Percentiles rank a stretch among this genome's conserved stretches.
These are phyloP conservation scores for Callocephalon fimbriatum DNA, from an alignment of 2,113 vertebrate species.

Conservation along the genomic window DNA sequence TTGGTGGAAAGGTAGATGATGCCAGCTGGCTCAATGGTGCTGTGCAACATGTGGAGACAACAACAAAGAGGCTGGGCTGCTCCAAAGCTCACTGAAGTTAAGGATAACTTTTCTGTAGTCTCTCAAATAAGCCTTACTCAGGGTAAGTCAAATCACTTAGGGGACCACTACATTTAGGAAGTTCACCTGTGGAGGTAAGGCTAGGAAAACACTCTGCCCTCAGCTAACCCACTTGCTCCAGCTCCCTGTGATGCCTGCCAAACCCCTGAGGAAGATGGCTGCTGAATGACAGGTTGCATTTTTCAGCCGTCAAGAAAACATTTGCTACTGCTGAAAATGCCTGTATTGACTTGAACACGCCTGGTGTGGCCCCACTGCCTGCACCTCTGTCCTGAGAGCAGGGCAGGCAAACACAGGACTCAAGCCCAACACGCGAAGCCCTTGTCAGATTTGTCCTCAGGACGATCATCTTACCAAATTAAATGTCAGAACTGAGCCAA, in stretches of 20 bases:
- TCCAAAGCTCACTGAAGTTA: rapidly evolving
- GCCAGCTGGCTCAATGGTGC: not conserved
- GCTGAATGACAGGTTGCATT: not conserved
- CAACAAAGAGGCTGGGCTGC: not conserved
- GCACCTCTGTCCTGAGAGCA: not conserved
- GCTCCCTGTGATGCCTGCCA: not conserved
- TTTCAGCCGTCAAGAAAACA: not conserved
- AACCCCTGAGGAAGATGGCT: not conserved
- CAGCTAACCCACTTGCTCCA: not conserved
- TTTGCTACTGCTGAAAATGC: not conserved
- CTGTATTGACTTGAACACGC: not conserved
- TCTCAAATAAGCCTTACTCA: not conserved
- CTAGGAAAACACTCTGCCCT: not conserved
- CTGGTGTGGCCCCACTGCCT: not conserved
- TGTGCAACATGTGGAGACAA: not conserved
- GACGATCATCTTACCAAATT: not conserved
- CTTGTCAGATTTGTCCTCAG: not conserved
- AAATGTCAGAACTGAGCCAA: not conserved
- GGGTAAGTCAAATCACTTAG: not conserved
- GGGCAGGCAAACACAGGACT: not conserved
- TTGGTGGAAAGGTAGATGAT: not conserved
- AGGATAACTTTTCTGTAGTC: not conserved
- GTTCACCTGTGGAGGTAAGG: rapidly evolving
- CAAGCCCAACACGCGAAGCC: not conserved
- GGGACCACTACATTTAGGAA: not conserved